Conservation (phyloP, 2,113 vertebrate species). For the Chionomys nivalis region DNA sequence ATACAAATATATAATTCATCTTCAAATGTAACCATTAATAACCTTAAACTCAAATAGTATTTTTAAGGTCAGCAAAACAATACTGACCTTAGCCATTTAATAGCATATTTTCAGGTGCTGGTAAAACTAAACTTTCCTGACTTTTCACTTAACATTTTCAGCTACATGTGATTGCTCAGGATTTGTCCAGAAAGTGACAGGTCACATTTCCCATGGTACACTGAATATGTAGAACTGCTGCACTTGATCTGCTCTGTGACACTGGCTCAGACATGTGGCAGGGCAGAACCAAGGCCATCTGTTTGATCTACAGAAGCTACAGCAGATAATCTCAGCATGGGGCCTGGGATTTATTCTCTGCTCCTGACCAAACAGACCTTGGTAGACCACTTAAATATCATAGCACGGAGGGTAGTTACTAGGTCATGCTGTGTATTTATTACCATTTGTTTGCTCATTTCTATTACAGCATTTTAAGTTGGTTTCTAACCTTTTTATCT, state of each 20-base stretch:
- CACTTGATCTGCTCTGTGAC: constrained; percentile 38
- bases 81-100: constrained; percentile 19
- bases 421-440: not conserved
- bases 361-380: not conserved
- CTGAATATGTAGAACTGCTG: constrained; percentile 24
- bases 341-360: not conserved
- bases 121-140: constrained; percentile 31
- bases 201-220: constrained; percentile 28
- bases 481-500: not conserved
- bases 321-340: not conserved
- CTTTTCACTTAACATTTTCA: constrained; percentile 54
- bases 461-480: not conserved
- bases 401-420: too few relatives aligned
- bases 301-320: not conserved
- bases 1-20: not conserved
- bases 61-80: constrained; percentile 35
- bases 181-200: constrained; percentile 55
- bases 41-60: not conserved
- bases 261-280: not conserved
- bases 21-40: not conserved
- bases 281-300: constrained; percentile 15
- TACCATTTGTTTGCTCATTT: not conserved
- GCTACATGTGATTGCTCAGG: constrained; percentile 35
- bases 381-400: not conserved
- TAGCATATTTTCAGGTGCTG: not conserved